phyloP scores from a whole-genome alignment of 37 sponge, comb jelly and placozoan species.

The Crambe crambe region DNA sequence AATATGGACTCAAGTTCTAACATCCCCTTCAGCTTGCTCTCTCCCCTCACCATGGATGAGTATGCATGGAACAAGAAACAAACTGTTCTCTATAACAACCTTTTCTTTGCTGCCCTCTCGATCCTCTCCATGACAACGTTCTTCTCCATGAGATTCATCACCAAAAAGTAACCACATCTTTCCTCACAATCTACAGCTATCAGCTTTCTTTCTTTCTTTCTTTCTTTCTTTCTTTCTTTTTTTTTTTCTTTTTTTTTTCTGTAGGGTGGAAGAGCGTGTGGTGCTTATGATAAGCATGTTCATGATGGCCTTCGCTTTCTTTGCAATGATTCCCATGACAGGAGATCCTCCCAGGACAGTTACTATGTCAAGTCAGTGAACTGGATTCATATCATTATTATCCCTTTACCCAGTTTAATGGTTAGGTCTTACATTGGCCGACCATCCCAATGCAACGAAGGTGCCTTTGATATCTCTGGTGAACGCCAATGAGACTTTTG shows the following conservation, averaged over 20 bases:
- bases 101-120: slow-evolving; percentile 52
- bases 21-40: slow-evolving; percentile 42
- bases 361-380: slow-evolving; percentile 20
- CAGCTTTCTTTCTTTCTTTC: too few relatives aligned
- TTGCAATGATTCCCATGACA: slow-evolving; percentile 47
- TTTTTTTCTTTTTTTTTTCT: background rate
- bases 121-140: slow-evolving; percentile 54
- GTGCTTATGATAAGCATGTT: slow-evolving; percentile 55
- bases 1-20: too few relatives aligned
- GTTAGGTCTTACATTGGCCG: too few relatives aligned
- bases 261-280: slow-evolving; percentile 58
- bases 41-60: slow-evolving; percentile 86
- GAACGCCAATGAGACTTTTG: background rate
- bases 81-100: slow-evolving; percentile 79
- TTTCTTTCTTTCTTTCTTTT: background rate
- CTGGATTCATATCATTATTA: background rate
- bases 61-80: slow-evolving; percentile 77
- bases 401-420: too few relatives aligned
- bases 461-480: background rate
- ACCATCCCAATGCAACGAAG: too few relatives aligned
- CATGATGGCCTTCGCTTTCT: slow-evolving; percentile 50
- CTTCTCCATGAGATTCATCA: slow-evolving; percentile 55
- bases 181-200: too few relatives aligned
- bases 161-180: slow-evolving; percentile 47
- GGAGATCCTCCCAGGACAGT: slow-evolving; percentile 13